These are phyloP conservation scores for Leuctra nigra DNA, from an alignment of 2,888 invertebrate genomes.

Conservation along the genomic window DNA sequence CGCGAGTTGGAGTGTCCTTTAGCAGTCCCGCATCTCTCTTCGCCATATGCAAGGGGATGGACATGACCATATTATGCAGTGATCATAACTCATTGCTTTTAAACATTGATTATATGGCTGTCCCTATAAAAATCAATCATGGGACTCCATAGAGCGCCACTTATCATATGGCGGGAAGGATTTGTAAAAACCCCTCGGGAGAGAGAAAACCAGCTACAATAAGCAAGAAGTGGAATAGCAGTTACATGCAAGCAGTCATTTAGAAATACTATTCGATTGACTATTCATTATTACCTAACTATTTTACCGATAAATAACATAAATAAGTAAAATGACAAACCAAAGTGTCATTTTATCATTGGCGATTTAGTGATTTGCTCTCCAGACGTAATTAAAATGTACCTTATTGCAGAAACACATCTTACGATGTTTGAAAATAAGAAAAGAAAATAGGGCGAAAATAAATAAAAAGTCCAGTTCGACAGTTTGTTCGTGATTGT, in stretches of 20 bases:
- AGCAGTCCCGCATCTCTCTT: too few species aligned
- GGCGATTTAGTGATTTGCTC: background rate
- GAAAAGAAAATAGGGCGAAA: background rate
- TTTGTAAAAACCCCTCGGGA: background rate
- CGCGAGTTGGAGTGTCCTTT: too few species aligned
- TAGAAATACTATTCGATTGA: too few species aligned
- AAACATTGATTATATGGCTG: background rate
- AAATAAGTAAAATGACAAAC: background rate
- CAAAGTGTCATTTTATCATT: background rate
- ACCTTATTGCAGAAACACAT: conserved; percentile 5
- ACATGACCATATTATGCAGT: background rate
- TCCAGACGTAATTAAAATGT: conserved; percentile 3
- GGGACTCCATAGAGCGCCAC: background rate
- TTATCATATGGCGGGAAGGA: background rate
- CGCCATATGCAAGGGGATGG: too few species aligned
- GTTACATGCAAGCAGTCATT: too few species aligned
- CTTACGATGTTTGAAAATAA: background rate
- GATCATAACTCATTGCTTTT: background rate
- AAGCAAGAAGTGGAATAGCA: too few species aligned
- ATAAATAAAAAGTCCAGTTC: background rate
- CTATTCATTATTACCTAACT: background rate
- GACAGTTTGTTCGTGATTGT: background rate
- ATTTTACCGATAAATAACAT: background rate
- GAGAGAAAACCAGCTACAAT: too few species aligned
- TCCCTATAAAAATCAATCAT: background rate